phyloP scores from a whole-genome alignment of 2,113 vertebrate species.

The Callocephalon fimbriatum region DNA sequence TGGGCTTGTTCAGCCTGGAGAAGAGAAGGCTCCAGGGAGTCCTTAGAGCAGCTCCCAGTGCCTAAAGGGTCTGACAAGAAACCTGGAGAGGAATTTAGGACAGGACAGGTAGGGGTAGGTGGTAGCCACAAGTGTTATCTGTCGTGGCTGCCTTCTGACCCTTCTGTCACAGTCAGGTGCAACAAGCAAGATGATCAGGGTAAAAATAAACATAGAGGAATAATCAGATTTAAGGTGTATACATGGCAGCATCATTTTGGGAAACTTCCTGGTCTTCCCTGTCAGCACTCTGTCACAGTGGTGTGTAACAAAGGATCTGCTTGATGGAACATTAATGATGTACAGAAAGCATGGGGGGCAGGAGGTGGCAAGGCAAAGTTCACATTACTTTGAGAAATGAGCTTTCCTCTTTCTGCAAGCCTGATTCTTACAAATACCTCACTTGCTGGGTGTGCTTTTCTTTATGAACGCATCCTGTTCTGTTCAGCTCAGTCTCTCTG shows the following conservation, averaged over 20 bases:
- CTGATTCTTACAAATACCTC: not conserved
- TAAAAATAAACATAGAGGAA: not conserved
- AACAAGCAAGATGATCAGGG: not conserved
- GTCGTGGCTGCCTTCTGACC: not conserved
- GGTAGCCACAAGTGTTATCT: not conserved
- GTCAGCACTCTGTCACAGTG: not conserved
- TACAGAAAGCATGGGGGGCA: not conserved
- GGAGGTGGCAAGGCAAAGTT: not conserved
- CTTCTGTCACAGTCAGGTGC: not conserved
- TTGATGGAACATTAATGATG: not conserved
- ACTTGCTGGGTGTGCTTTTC: not conserved
- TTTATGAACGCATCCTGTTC: fast-evolving
- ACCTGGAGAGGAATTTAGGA: not conserved
- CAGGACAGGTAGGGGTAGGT: not conserved
- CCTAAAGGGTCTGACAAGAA: not conserved
- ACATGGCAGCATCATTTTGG: not conserved
- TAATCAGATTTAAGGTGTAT: not conserved
- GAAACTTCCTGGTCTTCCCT: not conserved
- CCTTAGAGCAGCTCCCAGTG: not conserved
- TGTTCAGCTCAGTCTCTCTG: not conserved
- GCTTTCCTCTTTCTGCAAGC: not conserved
- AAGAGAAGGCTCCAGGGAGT: not conserved
- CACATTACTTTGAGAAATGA: not conserved
- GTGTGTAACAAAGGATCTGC: not conserved
- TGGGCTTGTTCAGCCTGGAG: not conserved